Conservation (phyloP, 2,113 vertebrate genomes). For the Odocoileus virginianus region DNA sequence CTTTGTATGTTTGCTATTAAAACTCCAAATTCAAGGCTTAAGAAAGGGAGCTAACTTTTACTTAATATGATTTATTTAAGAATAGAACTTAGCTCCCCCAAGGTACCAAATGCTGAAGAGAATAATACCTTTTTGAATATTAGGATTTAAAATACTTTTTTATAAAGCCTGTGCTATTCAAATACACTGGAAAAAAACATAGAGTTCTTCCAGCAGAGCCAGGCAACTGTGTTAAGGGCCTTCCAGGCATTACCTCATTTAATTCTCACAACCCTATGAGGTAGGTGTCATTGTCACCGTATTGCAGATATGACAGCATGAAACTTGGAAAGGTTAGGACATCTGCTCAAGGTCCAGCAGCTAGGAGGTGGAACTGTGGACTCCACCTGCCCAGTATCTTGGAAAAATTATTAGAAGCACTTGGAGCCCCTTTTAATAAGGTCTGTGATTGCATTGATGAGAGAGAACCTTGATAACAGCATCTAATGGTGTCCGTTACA, state of each 20-base stretch:
- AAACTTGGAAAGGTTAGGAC: neutral
- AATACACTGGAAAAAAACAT: neutral
- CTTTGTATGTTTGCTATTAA: slow-evolving; percentile 60
- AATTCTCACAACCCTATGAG: neutral
- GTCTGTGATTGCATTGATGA: neutral
- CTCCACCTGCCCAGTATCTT: neutral
- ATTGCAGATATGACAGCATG: neutral
- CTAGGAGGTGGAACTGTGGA: neutral
- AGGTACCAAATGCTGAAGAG: neutral
- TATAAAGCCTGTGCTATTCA: neutral
- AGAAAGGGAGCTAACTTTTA: slow-evolving; percentile 14
- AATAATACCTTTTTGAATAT: neutral
- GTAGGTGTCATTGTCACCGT: neutral
- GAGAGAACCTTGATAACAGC: neutral
- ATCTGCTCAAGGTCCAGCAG: neutral
- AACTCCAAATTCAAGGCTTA: slow-evolving; percentile 33
- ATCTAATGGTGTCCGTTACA: neutral
- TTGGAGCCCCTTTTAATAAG: neutral
- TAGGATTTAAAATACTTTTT: slow-evolving; percentile 25
- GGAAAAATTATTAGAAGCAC: neutral
- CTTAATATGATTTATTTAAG: slow-evolving; percentile 6
- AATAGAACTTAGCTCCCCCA: neutral
- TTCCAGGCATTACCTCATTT: neutral
- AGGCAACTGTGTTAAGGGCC: neutral
- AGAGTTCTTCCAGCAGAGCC: neutral